phyloP scores from a whole-genome alignment of 2,888 invertebrate species.

The Dolomedes plantarius region DNA sequence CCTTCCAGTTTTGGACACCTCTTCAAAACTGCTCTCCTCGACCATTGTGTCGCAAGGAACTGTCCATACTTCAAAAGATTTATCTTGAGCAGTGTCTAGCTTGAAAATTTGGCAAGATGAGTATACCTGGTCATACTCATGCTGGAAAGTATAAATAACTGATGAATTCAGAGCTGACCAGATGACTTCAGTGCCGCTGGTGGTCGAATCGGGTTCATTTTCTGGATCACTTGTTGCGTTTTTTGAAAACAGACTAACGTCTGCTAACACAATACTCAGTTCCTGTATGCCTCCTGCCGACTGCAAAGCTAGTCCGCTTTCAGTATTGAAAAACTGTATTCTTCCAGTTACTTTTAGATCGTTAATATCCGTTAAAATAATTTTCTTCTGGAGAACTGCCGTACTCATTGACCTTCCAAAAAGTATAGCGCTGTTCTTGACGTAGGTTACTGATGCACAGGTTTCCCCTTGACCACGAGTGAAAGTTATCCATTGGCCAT shows the following conservation, averaged over 20 bases:
- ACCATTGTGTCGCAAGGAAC: conserved; percentile 34
- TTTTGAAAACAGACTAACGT: conserved; percentile 53
- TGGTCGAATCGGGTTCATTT: background rate
- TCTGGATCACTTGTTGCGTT: background rate
- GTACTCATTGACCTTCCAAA: conserved; percentile 39
- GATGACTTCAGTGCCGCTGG: conserved; percentile 51
- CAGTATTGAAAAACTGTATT: conserved; percentile 30
- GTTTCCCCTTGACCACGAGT: background rate
- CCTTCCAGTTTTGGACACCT: conserved; percentile 1
- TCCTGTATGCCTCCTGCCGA: background rate
- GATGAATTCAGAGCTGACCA: conserved; percentile 56
- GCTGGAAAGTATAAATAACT: conserved; percentile 23
- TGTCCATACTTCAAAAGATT: conserved; percentile 49
- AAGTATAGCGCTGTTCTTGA: conserved; percentile 25
- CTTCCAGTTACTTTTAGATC: conserved; percentile 17
- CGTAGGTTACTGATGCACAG: conserved; percentile 40
- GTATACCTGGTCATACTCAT: background rate
- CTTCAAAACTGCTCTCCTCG: background rate
- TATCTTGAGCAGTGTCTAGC: conserved; percentile 25
- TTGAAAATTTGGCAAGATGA: conserved; percentile 40
- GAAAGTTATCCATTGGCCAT: conserved; percentile 41
- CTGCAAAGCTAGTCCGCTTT: background rate
- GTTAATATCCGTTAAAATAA: background rate
- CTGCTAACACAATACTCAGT: conserved; percentile 30
- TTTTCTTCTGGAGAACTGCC: conserved; percentile 35